phyloP scores from a whole-genome alignment of 1,140 invertebrate species.

The Orchesella cincta region DNA sequence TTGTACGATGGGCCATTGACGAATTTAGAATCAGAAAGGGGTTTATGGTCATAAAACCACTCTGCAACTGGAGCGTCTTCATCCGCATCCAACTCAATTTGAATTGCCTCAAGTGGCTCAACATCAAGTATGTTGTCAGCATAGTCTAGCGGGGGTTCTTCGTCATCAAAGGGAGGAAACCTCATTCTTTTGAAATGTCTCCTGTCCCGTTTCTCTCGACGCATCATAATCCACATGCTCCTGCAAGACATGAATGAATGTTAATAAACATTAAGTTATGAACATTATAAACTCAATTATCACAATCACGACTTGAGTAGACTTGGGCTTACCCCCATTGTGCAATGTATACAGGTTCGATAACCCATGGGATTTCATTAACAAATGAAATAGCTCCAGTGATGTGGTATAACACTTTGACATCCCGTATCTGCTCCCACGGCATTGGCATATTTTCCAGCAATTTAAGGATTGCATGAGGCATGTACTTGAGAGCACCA shows the following conservation, averaged over 20 bases:
- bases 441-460: slow-evolving; percentile 99
- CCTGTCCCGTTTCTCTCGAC: slow-evolving; percentile 96
- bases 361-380: slow-evolving; percentile 99
- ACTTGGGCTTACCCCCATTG: slow-evolving; percentile 87
- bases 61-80: slow-evolving; percentile 88
- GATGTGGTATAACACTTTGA: slow-evolving; percentile 95
- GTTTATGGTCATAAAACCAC: slow-evolving; percentile 99
- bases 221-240: slow-evolving; percentile 99
- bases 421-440: slow-evolving; percentile 99
- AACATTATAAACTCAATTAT: not conserved
- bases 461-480: slow-evolving; percentile 97
- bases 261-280: not conserved
- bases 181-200: slow-evolving; percentile 99
- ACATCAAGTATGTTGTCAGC: slow-evolving; percentile 99
- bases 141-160: slow-evolving; percentile 98
- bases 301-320: not conserved
- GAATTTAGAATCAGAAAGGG: slow-evolving; percentile 83
- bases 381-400: slow-evolving; percentile 99
- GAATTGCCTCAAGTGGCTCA: slow-evolving; percentile 97
- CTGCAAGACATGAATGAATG: slow-evolving; percentile 57
- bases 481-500: slow-evolving; percentile 99
- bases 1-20: slow-evolving; percentile 98
- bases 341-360: slow-evolving; percentile 98
- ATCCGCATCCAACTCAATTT: slow-evolving; percentile 95
- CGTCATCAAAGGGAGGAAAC: slow-evolving; percentile 99